Evolutionary conservation across 2,797 vertebrate species (phyloP).

Genomic region (Falco columbarius): DNA sequence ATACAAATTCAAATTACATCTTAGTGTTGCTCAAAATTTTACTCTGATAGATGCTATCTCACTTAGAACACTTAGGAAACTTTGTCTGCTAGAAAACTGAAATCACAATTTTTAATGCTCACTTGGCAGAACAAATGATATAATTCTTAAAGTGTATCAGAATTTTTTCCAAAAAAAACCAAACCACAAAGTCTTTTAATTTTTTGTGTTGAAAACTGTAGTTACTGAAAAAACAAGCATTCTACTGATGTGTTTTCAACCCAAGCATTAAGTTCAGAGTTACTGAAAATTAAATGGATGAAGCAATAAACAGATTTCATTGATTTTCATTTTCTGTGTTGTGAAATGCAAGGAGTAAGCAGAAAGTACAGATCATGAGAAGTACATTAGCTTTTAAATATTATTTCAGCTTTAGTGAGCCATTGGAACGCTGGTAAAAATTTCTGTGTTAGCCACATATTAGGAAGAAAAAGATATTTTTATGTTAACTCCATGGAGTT

Average conservation of each 20-base stretch:
- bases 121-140: neutral
- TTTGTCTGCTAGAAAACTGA: neutral
- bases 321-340: neutral
- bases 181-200: neutral
- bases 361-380: neutral
- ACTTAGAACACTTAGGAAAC: neutral
- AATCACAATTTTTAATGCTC: neutral
- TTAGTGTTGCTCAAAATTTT: neutral
- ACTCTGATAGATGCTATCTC: neutral
- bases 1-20: neutral
- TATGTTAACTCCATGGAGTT: neutral
- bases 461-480: neutral
- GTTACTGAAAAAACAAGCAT: constrained; percentile 3
- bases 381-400: neutral
- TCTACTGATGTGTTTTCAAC: neutral
- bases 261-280: neutral
- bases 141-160: neutral
- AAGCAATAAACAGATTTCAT: neutral
- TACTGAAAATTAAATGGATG: constrained; percentile 24
- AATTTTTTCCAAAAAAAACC: neutral
- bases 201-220: neutral
- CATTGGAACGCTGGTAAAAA: neutral
- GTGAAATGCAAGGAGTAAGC: neutral
- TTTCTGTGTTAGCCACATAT: neutral
- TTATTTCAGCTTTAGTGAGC: neutral